Percentiles rank a stretch among this genome's conserved stretches.
These are phyloP conservation scores for Diabrotica undecimpunctata DNA, from an alignment of 1,140 invertebrate genomes.

Conservation along the genomic window DNA sequence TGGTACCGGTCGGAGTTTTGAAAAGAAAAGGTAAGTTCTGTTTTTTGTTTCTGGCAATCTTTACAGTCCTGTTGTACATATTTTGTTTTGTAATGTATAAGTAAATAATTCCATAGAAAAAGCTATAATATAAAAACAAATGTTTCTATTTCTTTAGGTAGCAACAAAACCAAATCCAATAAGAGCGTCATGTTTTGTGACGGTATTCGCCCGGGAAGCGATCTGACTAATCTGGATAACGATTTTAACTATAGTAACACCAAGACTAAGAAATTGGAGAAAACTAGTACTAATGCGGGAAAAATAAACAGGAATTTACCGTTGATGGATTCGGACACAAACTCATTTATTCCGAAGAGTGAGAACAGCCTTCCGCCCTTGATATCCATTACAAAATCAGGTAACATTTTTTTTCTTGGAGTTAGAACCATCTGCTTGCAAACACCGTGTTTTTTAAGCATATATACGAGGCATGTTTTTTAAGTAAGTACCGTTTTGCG, in stretches of 20 bases:
- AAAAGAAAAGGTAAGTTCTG: conserved; percentile 62
- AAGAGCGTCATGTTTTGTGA: conserved; percentile 89
- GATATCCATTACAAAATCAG: conserved; percentile 55
- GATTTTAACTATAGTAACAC: conserved; percentile 41
- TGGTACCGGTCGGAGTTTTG: conserved; percentile 82
- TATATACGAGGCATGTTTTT: too few relatives aligned
- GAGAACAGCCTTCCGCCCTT: conserved; percentile 55
- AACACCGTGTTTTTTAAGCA: too few relatives aligned
- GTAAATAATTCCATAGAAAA: too few relatives aligned
- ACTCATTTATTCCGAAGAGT: conserved; percentile 57
- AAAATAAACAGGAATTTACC: conserved; percentile 48
- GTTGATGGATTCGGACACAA: conserved; percentile 52
- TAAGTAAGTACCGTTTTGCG: too few relatives aligned
- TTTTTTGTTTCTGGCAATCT: background rate
- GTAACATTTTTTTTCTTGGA: conserved; percentile 41
- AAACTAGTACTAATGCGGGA: conserved; percentile 22
- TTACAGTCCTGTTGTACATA: too few relatives aligned
- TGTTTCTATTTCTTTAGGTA: conserved; percentile 37
- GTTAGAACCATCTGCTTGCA: too few relatives aligned
- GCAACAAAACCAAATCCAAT: conserved; percentile 54
- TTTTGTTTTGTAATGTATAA: too few relatives aligned
- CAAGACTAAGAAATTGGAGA: conserved; percentile 20
- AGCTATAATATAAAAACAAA: background rate
- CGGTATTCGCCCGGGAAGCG: conserved; percentile 85
- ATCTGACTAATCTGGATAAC: conserved; percentile 72